Evolutionary conservation across 2,797 vertebrate species (phyloP).

Genomic region (Syngnathus rostellatus): DNA sequence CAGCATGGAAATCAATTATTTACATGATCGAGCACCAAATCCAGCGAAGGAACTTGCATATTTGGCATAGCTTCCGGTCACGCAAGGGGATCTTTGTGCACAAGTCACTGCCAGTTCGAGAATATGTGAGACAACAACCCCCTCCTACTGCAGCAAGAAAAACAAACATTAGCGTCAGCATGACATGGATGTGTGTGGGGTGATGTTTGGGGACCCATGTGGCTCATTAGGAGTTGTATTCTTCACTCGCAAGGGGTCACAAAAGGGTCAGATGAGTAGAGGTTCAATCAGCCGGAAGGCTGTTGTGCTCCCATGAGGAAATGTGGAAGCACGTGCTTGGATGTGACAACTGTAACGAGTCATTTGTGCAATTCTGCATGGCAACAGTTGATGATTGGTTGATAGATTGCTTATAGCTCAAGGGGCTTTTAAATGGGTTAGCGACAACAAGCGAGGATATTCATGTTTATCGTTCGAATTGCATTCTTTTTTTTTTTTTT

Average conservation of each 20-base stretch:
- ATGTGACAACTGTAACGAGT: constrained; percentile 16
- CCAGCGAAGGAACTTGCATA: constrained; percentile 23
- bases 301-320: constrained; percentile 19
- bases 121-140: not conserved
- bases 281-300: constrained; percentile 44
- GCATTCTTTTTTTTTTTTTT: constrained; percentile 43
- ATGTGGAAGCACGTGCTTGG: constrained; percentile 5
- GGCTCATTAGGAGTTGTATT: constrained; percentile 10
- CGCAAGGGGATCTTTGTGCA: constrained; percentile 23
- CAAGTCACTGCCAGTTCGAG: not conserved
- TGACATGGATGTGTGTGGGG: not conserved
- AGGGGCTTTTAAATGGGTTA: constrained; percentile 6
- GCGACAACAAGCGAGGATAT: not conserved
- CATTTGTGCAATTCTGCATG: constrained; percentile 36
- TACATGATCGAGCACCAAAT: constrained; percentile 38
- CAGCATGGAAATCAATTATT: constrained; percentile 48
- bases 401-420: constrained; percentile 35
- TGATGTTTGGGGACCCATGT: constrained; percentile 23
- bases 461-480: not conserved
- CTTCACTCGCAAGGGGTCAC: constrained; percentile 38
- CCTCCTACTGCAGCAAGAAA: not conserved
- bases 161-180: constrained; percentile 3
- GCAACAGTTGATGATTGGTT: constrained; percentile 47
- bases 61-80: constrained; percentile 34
- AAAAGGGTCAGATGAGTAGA: constrained; percentile 28